Base-by-base conservation (phyloP, 2,888 invertebrate species). In the Neoaliturus tenellus region DNA sequence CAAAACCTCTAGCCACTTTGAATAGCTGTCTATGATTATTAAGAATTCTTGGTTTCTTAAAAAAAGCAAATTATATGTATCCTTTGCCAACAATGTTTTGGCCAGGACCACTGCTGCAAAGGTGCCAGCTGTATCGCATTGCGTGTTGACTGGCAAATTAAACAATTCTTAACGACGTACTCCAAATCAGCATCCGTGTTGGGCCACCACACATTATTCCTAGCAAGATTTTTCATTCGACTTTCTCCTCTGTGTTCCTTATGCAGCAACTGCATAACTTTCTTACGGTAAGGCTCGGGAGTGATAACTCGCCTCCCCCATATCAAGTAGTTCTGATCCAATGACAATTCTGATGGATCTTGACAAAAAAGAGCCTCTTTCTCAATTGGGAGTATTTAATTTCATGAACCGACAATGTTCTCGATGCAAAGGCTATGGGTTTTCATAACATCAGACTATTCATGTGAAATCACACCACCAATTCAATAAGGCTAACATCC, bases 341-440 rank as follows among this genome's bases (percentile, higher is more conserved):
- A n/a, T 2, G 41, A 41, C n/a, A 78, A 51, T 20, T 80, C 58
- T 17, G 28, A n/a, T 23, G 20, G 28, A 33, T 28, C 55, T 55
- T 14, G n/a, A 25, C n/a, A 55, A 80, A 31, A n/a, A 80, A 91
- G 87, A 31, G 90, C 90, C 86, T 89, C 89, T 82, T 88, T 88
- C 85, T 89, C 0, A 89, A 89, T 85, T 90, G 89, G 4, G 88
- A 91, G 86, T 90, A 89, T 90, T 85, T 86, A 44, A 86, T 87
- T 82, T 91, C 89, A 5, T 88, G 87, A 14, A 86, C 89, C 44
- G 88, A 88, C 80, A 90, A 87, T 85, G 87, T 90, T 1, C 33
- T 4, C 5, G 67, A 23, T 20, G 10, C 67, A 67, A 23, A 67
- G 5, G 25, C 5, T 67, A 67, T 28, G 14, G 80, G 67, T 23